Base-by-base conservation (phyloP, 1,140 invertebrate species). In the Cyphomyrmex costatus region DNA sequence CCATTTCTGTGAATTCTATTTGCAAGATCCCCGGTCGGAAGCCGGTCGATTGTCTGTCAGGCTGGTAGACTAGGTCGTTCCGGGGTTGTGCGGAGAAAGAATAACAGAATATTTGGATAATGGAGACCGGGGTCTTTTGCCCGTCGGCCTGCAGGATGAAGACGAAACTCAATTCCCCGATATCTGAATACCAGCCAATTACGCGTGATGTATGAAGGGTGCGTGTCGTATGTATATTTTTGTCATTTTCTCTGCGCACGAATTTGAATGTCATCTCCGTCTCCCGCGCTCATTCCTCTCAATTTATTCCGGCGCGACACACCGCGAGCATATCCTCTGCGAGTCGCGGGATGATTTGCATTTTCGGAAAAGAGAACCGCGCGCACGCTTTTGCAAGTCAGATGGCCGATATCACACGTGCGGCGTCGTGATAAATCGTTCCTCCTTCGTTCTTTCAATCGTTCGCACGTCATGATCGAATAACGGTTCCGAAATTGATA, bases 131-230 rank as follows among this genome's bases (percentile, higher is more conserved):
- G 63, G 46, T 83, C 79, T 83, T 73, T 73, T 61, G 83, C 56
- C 51, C 77, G 61, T 49, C 49, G 76, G 49, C 53, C 46, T 85
- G 51, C 84, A 53, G 79, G 82, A 92, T 80, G 91, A 90, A 91
- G 87, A 77, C 88, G 83, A 92, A 93, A 94, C 93, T 94, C 90
- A 93, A 94, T 94, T 93, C 88, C 88, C 88, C 53, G 89, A 85
- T 92, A 93, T 93, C 91, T 93, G 93, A 94, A 94, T 94, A 93
- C 91, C 90, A 92, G 92, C 90, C 93, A 94, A 94, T 94, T 94
- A 94, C 93, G 83, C 86, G 85, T 88, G 90, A 92, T 88, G 89
- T 91, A 91, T 63, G 88, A 92, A 91, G 79, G 89, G 78, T 87
- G 73, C 60, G 61, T 78, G 74, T 86, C 87, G 87, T 91, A 91